Conservation (phyloP, 37 sponge, comb jelly and placozoan species). For the Hormiphora californensis region DNA sequence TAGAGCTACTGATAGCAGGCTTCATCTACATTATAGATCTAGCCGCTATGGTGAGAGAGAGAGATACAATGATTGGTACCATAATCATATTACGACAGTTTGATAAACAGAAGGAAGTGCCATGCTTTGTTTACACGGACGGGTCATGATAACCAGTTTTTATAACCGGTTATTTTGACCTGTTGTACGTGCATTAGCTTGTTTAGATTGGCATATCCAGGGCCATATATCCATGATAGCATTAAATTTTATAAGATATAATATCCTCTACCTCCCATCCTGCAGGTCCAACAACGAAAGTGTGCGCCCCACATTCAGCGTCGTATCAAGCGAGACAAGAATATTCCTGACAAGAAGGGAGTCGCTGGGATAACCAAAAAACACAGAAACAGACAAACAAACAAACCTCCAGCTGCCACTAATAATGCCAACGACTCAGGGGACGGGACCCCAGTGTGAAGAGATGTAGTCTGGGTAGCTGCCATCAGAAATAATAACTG, state of each 20-base stretch:
- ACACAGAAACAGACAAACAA: not conserved
- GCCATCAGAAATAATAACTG: not conserved
- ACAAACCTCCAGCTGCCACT: not conserved
- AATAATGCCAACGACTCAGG: not conserved
- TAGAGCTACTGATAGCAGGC: conserved; percentile 65
- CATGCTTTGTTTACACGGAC: too few species aligned
- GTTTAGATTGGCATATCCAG: too few species aligned
- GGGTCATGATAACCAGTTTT: too few species aligned
- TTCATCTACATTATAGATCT: conserved; percentile 74
- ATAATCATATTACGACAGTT: too few species aligned
- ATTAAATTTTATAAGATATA: too few species aligned
- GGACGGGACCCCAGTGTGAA: conserved; percentile 24
- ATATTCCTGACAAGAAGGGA: conserved; percentile 13
- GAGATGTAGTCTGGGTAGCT: too few species aligned
- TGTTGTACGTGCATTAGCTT: too few species aligned
- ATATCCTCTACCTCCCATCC: too few species aligned
- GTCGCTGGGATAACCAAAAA: conserved; percentile 22
- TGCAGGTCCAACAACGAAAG: not conserved
- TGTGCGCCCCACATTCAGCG: conserved; percentile 12
- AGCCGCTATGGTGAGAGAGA: conserved; percentile 63
- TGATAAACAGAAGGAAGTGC: too few species aligned
- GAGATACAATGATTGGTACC: too few species aligned
- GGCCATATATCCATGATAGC: too few species aligned
- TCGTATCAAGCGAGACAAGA: conserved; percentile 18
- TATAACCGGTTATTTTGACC: too few species aligned